phyloP scores from a whole-genome alignment of 2,888 invertebrate genomes.

The Ophonus ardosiacus region DNA sequence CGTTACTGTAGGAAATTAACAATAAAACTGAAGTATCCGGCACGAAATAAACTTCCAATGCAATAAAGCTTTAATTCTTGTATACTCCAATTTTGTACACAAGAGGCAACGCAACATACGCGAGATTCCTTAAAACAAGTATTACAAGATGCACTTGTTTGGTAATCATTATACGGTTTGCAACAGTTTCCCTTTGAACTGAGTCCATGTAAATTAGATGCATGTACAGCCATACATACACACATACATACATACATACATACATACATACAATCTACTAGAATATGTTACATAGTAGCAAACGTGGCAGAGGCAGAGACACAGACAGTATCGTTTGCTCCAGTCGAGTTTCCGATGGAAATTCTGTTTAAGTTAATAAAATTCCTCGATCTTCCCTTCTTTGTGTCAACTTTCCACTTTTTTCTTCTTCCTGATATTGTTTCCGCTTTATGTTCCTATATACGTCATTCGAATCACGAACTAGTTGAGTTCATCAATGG shows the following conservation, averaged over 20 bases:
- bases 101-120: background rate
- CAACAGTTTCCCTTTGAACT: conserved; percentile 28
- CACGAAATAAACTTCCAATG: background rate
- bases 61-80: background rate
- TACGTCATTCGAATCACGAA: conserved; percentile 62
- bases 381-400: conserved; percentile 28
- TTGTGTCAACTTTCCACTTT: conserved; percentile 51
- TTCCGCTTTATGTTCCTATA: conserved; percentile 57
- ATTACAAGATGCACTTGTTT: conserved; percentile 16
- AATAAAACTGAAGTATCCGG: background rate
- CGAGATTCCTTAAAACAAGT: background rate
- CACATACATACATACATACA: background rate
- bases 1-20: too few relatives aligned
- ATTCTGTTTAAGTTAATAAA: conserved; percentile 43
- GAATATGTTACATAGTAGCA: background rate
- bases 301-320: background rate
- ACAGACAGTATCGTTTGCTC: conserved; percentile 4
- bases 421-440: conserved; percentile 52
- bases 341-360: conserved; percentile 24
- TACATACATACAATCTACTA: background rate
- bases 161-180: conserved; percentile 29
- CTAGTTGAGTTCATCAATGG: conserved; percentile 60
- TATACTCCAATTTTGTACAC: background rate
- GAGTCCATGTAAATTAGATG: conserved; percentile 38
- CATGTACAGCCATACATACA: background rate